phyloP scores from a whole-genome alignment of 2,888 invertebrate genomes.

The Euzophera pinguis region DNA sequence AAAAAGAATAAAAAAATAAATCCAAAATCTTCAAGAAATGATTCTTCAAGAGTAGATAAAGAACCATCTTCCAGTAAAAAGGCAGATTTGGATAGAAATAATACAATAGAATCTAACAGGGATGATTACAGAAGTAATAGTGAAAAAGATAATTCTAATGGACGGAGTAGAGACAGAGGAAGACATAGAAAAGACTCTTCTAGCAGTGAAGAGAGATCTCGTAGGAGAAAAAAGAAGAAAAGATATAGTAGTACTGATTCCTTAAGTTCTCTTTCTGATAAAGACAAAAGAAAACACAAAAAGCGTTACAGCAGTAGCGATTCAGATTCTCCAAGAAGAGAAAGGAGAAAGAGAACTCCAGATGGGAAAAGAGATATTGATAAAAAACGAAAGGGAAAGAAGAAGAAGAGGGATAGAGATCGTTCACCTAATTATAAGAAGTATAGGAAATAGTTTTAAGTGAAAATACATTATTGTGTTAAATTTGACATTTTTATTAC shows the following conservation, averaged over 20 bases:
- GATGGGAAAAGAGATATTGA: constrained; percentile 73
- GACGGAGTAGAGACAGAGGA: constrained; percentile 33
- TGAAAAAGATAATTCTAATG: constrained; percentile 38
- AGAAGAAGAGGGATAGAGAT: constrained; percentile 74
- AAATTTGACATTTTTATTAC: neutral
- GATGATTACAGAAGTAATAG: constrained; percentile 28
- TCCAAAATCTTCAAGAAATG: constrained; percentile 45
- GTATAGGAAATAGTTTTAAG: constrained; percentile 57
- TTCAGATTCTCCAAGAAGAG: constrained; percentile 41
- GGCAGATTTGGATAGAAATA: constrained; percentile 30
- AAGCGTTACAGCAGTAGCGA: constrained; percentile 39
- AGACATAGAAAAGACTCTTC: constrained; percentile 27
- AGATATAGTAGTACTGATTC: constrained; percentile 49
- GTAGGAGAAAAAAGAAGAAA: constrained; percentile 36
- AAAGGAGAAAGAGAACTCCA: constrained; percentile 53
- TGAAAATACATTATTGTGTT: constrained; percentile 21
- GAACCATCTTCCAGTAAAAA: constrained; percentile 40
- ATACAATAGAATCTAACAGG: constrained; percentile 21
- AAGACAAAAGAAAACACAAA: constrained; percentile 35
- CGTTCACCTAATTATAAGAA: constrained; percentile 74
- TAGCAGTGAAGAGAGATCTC: constrained; percentile 20
- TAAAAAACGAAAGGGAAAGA: constrained; percentile 79
- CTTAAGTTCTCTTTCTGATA: constrained; percentile 43
- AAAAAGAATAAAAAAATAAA: constrained; percentile 66
- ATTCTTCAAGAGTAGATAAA: constrained; percentile 29